Evolutionary conservation across 2,888 invertebrate species (phyloP).

Genomic region (Epistrophe grossulariae): DNA sequence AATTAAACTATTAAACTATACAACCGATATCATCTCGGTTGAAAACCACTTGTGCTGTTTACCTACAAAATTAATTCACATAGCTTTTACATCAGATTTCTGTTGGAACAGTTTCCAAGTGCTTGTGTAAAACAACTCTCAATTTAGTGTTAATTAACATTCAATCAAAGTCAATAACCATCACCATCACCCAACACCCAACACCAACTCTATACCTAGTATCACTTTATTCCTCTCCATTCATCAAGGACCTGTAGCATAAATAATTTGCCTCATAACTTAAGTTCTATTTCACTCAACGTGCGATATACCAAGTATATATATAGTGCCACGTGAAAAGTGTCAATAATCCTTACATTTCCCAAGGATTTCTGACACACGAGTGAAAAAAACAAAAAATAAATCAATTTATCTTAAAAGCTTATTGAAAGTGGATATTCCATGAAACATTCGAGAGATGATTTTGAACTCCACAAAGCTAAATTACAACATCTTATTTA

Average conservation of each 20-base stretch:
- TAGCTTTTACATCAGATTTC: background rate
- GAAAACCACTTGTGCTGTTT: background rate
- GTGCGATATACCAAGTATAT: conserved; percentile 7
- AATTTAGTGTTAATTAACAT: conserved; percentile 40
- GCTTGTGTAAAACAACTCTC: conserved; percentile 23
- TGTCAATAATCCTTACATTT: conserved; percentile 35
- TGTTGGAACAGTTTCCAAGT: background rate
- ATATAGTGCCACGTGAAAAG: conserved; percentile 3
- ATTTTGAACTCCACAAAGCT: conserved; percentile 27
- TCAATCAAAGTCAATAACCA: conserved; percentile 44
- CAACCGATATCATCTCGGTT: background rate
- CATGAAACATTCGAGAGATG: conserved; percentile 23
- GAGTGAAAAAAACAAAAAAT: background rate
- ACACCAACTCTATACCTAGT: background rate
- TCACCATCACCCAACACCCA: background rate
- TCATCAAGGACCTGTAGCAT: conserved; percentile 24
- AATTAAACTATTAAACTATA: background rate
- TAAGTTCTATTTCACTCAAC: conserved; percentile 16
- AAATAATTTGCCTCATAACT: conserved; percentile 41
- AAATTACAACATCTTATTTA: conserved; percentile 34
- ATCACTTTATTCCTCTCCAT: background rate
- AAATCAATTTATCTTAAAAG: conserved; percentile 38
- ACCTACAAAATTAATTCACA: background rate
- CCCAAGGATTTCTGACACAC: conserved; percentile 21
- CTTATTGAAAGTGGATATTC: conserved; percentile 31